Percentiles rank a stretch among this genome's conserved stretches.
Evolutionary conservation across 2,113 vertebrate species (phyloP).

Genomic region (Ciconia stormi): DNA sequence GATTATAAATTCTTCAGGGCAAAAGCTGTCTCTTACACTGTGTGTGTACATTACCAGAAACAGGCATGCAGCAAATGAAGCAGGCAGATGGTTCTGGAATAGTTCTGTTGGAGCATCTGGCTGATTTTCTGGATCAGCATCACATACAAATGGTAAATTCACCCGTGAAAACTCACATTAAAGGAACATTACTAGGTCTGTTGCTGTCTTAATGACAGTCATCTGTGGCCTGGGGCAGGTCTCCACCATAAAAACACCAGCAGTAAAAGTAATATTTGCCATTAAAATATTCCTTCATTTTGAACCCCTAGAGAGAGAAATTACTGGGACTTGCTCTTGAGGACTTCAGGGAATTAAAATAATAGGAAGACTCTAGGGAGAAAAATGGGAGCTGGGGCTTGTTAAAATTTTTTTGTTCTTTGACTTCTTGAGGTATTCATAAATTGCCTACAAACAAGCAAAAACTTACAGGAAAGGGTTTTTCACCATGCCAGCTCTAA

Average conservation of each 20-base stretch:
- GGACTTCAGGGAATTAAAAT: constrained; percentile 24
- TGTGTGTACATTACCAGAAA: background rate
- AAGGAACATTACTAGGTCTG: constrained; percentile 26
- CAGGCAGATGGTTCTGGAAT: constrained; percentile 57
- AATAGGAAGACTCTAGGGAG: background rate
- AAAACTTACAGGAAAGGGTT: constrained; percentile 51
- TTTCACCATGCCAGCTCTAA: constrained; percentile 47
- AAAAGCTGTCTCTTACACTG: constrained; percentile 23
- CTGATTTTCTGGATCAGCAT: constrained; percentile 45
- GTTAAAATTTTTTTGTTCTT: background rate
- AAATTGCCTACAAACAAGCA: constrained; percentile 60
- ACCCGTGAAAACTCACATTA: constrained; percentile 21
- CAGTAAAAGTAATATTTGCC: constrained; percentile 38
- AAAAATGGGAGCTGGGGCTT: background rate
- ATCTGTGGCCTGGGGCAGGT: constrained; percentile 41
- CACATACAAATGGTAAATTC: constrained; percentile 31
- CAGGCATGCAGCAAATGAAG: constrained; percentile 21
- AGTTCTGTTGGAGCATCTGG: constrained; percentile 54
- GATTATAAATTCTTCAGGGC: constrained; percentile 28
- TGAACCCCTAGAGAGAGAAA: constrained; percentile 16
- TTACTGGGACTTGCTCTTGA: background rate
- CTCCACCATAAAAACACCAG: constrained; percentile 37
- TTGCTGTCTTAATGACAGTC: constrained; percentile 42
- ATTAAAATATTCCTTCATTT: constrained; percentile 31
- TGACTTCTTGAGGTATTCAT: constrained; percentile 46